phyloP scores from a whole-genome alignment of 1,140 invertebrate species.

The Kradibia gibbosae region DNA sequence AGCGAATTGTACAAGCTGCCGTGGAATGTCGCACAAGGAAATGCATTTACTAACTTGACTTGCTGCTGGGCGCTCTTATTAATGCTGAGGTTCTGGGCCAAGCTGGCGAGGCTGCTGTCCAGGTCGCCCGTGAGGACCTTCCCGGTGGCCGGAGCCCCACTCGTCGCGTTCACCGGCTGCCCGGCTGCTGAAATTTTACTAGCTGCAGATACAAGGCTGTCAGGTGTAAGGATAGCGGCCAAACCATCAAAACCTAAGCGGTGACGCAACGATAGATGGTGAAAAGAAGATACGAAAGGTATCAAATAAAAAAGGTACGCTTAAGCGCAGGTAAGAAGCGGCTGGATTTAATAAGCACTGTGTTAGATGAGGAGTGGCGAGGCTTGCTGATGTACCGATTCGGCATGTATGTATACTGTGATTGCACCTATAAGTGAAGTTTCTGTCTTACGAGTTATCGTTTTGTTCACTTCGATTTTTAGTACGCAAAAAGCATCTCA shows the following conservation, averaged over 20 bases:
- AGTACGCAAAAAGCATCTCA: too few relatives aligned
- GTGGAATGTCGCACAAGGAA: too few relatives aligned
- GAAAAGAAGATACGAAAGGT: conserved; percentile 34
- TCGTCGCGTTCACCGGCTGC: conserved; percentile 67
- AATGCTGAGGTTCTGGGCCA: conserved; percentile 93
- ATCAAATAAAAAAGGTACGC: background rate
- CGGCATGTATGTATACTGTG: too few relatives aligned
- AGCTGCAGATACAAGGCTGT: conserved; percentile 62
- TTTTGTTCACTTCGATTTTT: too few relatives aligned
- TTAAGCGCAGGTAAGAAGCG: conserved; percentile 7
- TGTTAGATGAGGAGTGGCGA: background rate
- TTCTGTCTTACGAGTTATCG: too few relatives aligned
- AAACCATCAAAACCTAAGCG: conserved; percentile 80
- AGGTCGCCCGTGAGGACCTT: conserved; percentile 92
- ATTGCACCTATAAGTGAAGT: too few relatives aligned
- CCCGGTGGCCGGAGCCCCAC: conserved; percentile 66
- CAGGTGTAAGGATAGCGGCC: conserved; percentile 80
- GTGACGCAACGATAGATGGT: conserved; percentile 19
- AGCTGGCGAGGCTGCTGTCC: conserved; percentile 90
- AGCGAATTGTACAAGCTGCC: too few relatives aligned
- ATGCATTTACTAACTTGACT: conserved; percentile 77
- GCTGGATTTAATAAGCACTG: background rate
- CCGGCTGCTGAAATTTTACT: conserved; percentile 66
- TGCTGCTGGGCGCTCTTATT: conserved; percentile 83
- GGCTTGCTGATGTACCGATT: background rate